Conservation (phyloP, 35 echinoderm and acorn worm genomes). For the Heliocidaris tuberculata region DNA sequence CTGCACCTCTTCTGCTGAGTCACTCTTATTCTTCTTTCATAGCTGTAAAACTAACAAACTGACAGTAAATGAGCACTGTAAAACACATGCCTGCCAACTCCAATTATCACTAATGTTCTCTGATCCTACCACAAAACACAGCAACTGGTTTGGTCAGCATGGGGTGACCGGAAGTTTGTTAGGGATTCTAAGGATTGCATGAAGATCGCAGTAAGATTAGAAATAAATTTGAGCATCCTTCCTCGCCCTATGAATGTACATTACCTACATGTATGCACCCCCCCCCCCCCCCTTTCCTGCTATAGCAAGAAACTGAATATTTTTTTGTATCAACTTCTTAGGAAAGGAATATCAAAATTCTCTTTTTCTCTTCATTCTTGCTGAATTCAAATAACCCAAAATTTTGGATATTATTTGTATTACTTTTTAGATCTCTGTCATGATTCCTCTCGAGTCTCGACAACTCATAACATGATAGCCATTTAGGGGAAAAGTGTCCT, state of each 20-base stretch:
- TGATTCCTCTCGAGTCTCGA: no score
- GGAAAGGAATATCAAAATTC: no score
- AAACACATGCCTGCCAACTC: not conserved
- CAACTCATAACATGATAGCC: no score
- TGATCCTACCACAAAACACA: not conserved
- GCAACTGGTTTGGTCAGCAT: not conserved
- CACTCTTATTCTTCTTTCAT: not conserved
- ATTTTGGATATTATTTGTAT: no score
- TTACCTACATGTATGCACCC: not conserved
- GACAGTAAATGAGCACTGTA: not conserved
- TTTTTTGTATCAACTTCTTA: no score
- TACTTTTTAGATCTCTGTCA: no score
- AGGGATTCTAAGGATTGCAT: not conserved
- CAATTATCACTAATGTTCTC: no score
- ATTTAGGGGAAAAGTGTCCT: no score
- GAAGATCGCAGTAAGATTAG: not conserved
- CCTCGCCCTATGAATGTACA: not conserved
- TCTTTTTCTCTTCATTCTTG: no score
- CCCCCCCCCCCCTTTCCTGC: not conserved
- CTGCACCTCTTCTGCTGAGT: not conserved
- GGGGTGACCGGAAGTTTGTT: not conserved
- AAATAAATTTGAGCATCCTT: slow-evolving; percentile 1
- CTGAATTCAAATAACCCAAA: no score
- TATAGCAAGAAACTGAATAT: not conserved
- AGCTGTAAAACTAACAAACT: not conserved